A percentile compares a stretch with the other conserved stretches of the same genome.
Conservation (phyloP, 2,888 invertebrate species). For the Yponomeuta evonymella region DNA sequence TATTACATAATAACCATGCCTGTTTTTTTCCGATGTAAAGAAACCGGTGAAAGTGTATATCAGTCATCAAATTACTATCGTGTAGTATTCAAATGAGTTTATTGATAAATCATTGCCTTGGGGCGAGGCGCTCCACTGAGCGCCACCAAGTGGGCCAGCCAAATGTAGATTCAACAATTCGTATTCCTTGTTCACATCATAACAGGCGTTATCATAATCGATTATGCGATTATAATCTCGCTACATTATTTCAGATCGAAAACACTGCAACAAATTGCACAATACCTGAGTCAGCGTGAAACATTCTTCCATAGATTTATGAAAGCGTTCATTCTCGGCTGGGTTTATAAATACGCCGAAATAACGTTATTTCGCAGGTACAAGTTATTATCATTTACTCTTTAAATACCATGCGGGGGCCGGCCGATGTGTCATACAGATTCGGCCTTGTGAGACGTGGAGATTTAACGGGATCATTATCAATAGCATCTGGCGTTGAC, state of each 20-base stretch:
- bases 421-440: not conserved
- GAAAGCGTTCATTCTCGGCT: constrained; percentile 1
- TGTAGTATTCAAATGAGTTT: constrained; percentile 43
- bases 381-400: constrained; percentile 26
- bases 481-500: not conserved
- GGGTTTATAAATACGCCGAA: constrained; percentile 27
- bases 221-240: constrained; percentile 33
- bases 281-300: not conserved
- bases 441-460: constrained; percentile 7
- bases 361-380: constrained; percentile 14
- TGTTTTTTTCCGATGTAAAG: constrained; percentile 6
- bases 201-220: constrained; percentile 59
- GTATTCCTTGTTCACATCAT: constrained; percentile 43
- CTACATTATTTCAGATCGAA: not conserved
- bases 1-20: constrained; percentile 8
- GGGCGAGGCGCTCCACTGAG: constrained; percentile 7
- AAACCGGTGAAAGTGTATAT: constrained; percentile 35
- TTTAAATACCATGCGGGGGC: constrained; percentile 24
- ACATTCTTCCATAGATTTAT: not conserved
- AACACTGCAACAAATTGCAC: not conserved
- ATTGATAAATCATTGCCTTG: constrained; percentile 41
- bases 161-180: not conserved
- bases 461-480: not conserved
- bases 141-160: constrained; percentile 8
- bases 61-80: constrained; percentile 28